Percentiles rank a stretch among this genome's conserved stretches.
These are phyloP conservation scores for Zaprionus ghesquierei DNA, from an alignment of 1,140 invertebrate genomes.

Conservation along the genomic window DNA sequence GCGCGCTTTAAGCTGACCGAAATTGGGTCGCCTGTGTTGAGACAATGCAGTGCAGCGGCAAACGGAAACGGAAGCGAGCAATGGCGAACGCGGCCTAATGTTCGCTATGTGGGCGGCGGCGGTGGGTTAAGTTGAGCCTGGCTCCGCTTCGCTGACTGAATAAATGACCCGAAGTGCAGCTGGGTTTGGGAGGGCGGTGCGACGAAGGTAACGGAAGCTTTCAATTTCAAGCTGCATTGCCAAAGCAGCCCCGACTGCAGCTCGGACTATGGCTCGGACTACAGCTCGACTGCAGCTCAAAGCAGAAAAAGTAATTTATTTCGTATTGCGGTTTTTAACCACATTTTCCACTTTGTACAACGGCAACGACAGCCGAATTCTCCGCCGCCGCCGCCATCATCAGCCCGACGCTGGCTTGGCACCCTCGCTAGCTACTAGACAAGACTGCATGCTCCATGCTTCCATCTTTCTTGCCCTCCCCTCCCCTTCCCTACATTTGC, in stretches of 20 bases:
- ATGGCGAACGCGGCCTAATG: conserved; percentile 71
- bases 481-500: not conserved
- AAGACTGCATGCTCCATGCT: conserved; percentile 32
- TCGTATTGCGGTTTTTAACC: conserved; percentile 81
- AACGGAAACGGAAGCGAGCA: conserved; percentile 70
- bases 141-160: conserved; percentile 16
- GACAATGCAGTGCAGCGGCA: conserved; percentile 12
- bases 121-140: not conserved
- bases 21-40: conserved; percentile 38
- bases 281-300: conserved; percentile 62
- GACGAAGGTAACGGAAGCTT: conserved; percentile 64
- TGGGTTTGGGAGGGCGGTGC: not conserved
- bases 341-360: conserved; percentile 81
- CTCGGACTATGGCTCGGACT: not conserved
- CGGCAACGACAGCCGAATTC: conserved; percentile 75
- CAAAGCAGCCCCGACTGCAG: conserved; percentile 41
- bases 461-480: no score
- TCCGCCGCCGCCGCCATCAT: conserved; percentile 15
- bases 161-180: conserved; percentile 57
- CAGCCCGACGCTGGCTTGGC: not conserved
- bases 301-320: conserved; percentile 81
- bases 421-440: conserved; percentile 20
- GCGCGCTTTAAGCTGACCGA: conserved; percentile 63
- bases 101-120: conserved; percentile 52
- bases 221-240: conserved; percentile 77